Percentiles rank a stretch among this genome's conserved stretches.
Conservation (phyloP, 2,888 invertebrate genomes). For the Lampropteryx suffumata region DNA sequence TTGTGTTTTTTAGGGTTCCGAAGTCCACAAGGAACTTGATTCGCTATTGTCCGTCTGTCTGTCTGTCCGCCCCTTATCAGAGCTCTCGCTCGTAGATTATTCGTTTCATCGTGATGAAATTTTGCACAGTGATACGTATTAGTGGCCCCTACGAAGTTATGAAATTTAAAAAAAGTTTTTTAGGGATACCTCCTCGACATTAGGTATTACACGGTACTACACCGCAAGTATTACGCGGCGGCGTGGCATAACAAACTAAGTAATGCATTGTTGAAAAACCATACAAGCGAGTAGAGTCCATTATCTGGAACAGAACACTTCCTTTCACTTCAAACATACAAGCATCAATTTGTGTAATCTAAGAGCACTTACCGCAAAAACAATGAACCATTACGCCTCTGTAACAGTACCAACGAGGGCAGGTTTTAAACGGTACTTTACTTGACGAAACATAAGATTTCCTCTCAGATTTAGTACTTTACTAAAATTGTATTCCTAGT, state of each 20-base stretch:
- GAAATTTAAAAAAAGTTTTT: no score
- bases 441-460: slow-evolving; percentile 8
- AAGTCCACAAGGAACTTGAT: no score
- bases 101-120: no score
- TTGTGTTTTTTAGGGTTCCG: no score
- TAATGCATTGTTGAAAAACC: slow-evolving; percentile 58
- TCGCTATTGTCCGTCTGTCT: no score
- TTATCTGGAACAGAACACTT: slow-evolving; percentile 59
- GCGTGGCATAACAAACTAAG: slow-evolving; percentile 36
- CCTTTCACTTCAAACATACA: slow-evolving; percentile 68
- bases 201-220: neutral
- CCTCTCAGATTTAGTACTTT: slow-evolving; percentile 1
- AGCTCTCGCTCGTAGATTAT: no score
- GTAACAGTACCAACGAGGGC: slow-evolving; percentile 22
- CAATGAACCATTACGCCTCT: slow-evolving; percentile 65
- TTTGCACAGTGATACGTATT: no score
- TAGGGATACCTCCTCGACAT: no score
- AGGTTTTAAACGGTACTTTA: slow-evolving; percentile 21
- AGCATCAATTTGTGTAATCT: slow-evolving; percentile 68
- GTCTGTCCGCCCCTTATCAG: no score
- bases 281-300: slow-evolving; percentile 49
- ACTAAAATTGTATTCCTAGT: no score
- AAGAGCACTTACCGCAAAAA: slow-evolving; percentile 65
- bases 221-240: slow-evolving; percentile 15
- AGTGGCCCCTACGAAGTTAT: no score